Base-by-base conservation (phyloP, 2,797 vertebrate species). In the Arctocebus calabarensis region DNA sequence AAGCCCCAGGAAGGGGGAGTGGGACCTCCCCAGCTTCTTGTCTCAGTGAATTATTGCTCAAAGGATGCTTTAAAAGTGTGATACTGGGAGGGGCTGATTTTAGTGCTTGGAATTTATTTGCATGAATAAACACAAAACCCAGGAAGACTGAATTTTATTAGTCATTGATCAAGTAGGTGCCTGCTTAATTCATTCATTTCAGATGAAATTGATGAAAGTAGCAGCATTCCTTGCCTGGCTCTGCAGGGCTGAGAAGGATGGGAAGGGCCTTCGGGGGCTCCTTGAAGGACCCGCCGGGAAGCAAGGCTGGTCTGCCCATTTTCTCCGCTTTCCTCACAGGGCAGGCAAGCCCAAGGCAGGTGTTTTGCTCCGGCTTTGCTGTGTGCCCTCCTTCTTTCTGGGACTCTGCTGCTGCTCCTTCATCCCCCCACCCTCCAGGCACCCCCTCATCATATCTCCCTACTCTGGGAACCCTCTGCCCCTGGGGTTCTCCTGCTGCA, bases 31-130 rank as follows among this genome's bases (percentile, higher is more conserved):
- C 0, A 5, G 3, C 48, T 74, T 11, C n/a, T 23, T 55, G 57
- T 79, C 73, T 73, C 40, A 1, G 3, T 1, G 40, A 40, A 48
- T 43, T 25, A 8, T 37, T 29, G 68, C 29, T 55, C 27, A 66
- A 23, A 71, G 37, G 48, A 25, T n/a, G 32, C 17, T 82, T 83
- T 86, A 32, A 68, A 85, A 57, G 71, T 11, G 16, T 22, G 45
- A 23, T 37, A 3, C 34, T 74, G 57, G 62, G 16, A 70, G 74
- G n/a, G 59, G 13, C 29, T 62, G 66, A 59, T 52, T 62, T 57
- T 86, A 79, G 10, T 23, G 11, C 73, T 73, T 85, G 64, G 40
- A 43, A 91, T 48, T 73, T 43, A 22, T 82, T 88, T 75, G 57
- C 13, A 3, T 7, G 22, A 59, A 27, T 17, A 34, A 71, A 62